phyloP scores from a whole-genome alignment of 2,797 vertebrate species.

The Nasua narica region DNA sequence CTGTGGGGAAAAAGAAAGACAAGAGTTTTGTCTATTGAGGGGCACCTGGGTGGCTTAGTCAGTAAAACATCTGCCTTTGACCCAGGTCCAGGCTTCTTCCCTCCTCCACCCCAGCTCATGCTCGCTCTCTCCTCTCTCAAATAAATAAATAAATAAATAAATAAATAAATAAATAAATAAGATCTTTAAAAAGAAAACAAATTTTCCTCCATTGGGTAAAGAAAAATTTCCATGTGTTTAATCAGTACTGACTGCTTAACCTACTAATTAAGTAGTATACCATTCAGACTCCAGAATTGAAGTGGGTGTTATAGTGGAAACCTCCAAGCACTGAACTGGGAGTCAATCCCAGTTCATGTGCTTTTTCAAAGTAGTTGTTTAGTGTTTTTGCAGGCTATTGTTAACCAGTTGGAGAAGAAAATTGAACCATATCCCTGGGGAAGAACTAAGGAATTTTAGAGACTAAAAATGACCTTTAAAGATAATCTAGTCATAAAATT shows the following conservation, averaged over 20 bases:
- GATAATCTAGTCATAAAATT: conserved; percentile 24
- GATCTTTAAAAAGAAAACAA: background rate
- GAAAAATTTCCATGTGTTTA: conserved; percentile 37
- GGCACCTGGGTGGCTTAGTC: background rate
- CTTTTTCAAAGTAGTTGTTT: conserved; percentile 57
- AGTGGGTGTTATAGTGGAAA: conserved; percentile 45
- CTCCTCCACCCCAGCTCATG: background rate
- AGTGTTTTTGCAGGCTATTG: conserved; percentile 42
- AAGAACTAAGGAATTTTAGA: conserved; percentile 46
- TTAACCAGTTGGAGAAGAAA: conserved; percentile 34
- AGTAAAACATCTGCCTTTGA: background rate
- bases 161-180: background rate
- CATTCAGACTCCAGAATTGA: conserved; percentile 61
- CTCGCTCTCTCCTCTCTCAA: background rate
- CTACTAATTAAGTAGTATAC: conserved; percentile 36
- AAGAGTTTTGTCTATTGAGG: background rate
- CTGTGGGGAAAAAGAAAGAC: conserved; percentile 24
- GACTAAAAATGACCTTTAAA: conserved; percentile 32
- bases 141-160: background rate
- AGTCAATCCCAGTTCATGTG: conserved; percentile 48
- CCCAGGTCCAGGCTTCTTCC: background rate
- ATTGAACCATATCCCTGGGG: background rate
- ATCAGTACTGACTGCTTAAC: conserved; percentile 53
- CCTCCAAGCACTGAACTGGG: conserved; percentile 38
- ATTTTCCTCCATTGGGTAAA: conserved; percentile 1